Base-by-base conservation (phyloP, 2,888 invertebrate species). In the Conomelus anceps region DNA sequence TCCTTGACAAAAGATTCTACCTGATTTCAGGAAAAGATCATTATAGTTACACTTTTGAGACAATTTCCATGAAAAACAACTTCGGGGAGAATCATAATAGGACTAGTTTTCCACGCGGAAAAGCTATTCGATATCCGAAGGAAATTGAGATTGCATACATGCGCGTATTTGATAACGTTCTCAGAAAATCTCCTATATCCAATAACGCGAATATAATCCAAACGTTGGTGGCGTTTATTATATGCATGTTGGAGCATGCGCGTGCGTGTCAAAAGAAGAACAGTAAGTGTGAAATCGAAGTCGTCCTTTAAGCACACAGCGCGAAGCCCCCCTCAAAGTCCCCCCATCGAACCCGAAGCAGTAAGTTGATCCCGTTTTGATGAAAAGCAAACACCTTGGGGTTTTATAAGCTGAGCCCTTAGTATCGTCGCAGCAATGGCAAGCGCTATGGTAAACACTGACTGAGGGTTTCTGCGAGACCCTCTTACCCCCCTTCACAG, bases 331-430 rank as follows among this genome's bases (percentile, higher is more conserved):
- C 26, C 23, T n/a, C 20, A 0, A 86, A 86, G 86, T 24, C 22
- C 24, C 23, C 24, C 22, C 26, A 23, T 63, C n/a, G 63, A n/a
- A 84, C 22, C 84, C n/a, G 24, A 1, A 26, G 86, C 26, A 86
- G 86, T 86, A 86, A 86, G 86, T 22, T 89, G 89, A 90, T 90
- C 90, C 90, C 87, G 85, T 90, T 89, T 89, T 90, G 90, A 90
- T 90, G 90, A 90, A 90, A 90, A 89, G 87, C 88, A 90, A 90
- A 90, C 90, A 90, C 88, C 88, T 85, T 29, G 86, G 86, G 86
- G 26, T 86, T 86, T 86, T 86, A 86, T 86, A 86, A 86, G 86
- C 86, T 86, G 26, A 86, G 86, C 86, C 86, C 29, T 86, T 86
- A 24, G 86, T 29, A 26, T 86, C 86, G 86, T 63, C 11, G 4